Conservation (phyloP, 1,140 invertebrate genomes). For the Pristionchus pacificus region DNA sequence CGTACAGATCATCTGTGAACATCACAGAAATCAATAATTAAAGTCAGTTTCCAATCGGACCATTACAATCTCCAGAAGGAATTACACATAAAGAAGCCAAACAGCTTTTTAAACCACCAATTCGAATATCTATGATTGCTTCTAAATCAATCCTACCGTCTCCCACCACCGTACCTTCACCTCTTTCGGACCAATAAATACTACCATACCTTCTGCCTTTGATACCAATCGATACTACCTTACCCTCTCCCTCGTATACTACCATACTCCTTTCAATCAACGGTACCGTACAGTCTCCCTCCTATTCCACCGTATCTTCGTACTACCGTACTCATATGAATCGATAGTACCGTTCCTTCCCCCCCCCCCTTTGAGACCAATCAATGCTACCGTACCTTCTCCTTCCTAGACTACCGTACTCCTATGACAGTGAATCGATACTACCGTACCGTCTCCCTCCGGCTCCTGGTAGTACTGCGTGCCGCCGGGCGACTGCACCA, state of each 20-base stretch:
- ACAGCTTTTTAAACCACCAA: neutral
- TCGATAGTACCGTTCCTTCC: too few relatives aligned
- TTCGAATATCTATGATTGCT: neutral
- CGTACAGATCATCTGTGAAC: constrained; percentile 25
- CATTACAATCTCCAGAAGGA: constrained; percentile 4
- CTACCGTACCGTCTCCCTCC: neutral
- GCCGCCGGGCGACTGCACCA: constrained; percentile 1
- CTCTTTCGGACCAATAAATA: neutral
- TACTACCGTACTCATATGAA: too few relatives aligned
- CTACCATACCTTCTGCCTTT: too few relatives aligned
- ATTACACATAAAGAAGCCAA: neutral
- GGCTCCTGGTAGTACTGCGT: constrained; percentile 2
- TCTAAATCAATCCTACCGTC: neutral
- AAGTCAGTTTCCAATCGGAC: neutral
- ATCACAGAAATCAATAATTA: neutral
- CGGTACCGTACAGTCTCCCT: too few relatives aligned
- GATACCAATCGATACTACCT: too few relatives aligned
- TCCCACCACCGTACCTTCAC: neutral
- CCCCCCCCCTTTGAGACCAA: too few relatives aligned
- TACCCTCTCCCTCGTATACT: too few relatives aligned
- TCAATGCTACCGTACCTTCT: too few relatives aligned
- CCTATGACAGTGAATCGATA: neutral
- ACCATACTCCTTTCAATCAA: too few relatives aligned
- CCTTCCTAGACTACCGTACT: neutral
- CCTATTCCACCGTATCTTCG: too few relatives aligned